A percentile compares a stretch with the other conserved stretches of the same genome.
phyloP scores from a whole-genome alignment of 2,888 invertebrate genomes.

The Pristionchus arcanus region DNA sequence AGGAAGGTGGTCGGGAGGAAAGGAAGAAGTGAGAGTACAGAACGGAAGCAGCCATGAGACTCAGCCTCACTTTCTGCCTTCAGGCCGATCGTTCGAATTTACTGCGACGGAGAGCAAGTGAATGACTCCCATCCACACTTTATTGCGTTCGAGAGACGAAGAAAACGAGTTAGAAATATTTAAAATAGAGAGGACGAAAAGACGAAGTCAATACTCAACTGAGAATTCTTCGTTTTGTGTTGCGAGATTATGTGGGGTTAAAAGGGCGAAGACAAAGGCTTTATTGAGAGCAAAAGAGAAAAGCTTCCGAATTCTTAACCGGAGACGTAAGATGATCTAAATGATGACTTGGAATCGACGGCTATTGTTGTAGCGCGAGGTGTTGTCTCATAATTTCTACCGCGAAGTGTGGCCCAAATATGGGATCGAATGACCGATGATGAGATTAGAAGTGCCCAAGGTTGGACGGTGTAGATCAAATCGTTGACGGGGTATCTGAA shows the following conservation, averaged over 20 bases:
- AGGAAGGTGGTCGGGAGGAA: not conserved
- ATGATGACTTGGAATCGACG: not conserved
- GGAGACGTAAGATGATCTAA: slow-evolving; percentile 11
- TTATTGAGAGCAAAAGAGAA: not conserved
- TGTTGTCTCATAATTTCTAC: slow-evolving; percentile 9
- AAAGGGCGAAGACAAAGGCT: not conserved
- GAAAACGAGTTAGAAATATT: not conserved
- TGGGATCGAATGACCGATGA: slow-evolving; percentile 51
- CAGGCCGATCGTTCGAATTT: slow-evolving; percentile 14
- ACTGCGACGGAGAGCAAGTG: slow-evolving; percentile 17
- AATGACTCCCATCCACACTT: slow-evolving; percentile 36
- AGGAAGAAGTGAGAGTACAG: not conserved
- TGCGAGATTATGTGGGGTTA: slow-evolving; percentile 22
- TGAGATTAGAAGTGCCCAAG: slow-evolving; percentile 46
- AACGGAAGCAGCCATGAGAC: slow-evolving; percentile 10
- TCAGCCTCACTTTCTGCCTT: not conserved
- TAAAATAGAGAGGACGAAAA: not conserved
- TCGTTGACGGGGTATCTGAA: slow-evolving; percentile 53
- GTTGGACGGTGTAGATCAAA: slow-evolving; percentile 41
- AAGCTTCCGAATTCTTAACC: not conserved
- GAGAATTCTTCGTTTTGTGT: not conserved
- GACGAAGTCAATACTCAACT: not conserved
- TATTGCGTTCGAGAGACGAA: not conserved
- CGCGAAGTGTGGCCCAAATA: slow-evolving; percentile 34
- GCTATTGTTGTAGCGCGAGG: not conserved